These are phyloP conservation scores for Phymastichus coffea DNA, from an alignment of 1,140 invertebrate genomes.

Conservation along the genomic window DNA sequence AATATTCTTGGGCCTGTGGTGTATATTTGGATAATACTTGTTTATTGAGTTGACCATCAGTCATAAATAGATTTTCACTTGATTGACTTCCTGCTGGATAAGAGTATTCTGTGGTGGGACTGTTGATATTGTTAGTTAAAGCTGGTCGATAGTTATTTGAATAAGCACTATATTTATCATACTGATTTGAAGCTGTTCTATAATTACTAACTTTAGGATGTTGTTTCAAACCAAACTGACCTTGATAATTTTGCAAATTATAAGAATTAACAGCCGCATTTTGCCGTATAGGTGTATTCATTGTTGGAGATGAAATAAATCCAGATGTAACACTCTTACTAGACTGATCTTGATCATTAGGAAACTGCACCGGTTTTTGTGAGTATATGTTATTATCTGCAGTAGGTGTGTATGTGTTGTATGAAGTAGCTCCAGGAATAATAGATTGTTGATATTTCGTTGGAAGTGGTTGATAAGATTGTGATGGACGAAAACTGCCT, in stretches of 20 bases:
- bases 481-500: neutral
- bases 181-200: neutral
- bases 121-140: conserved; percentile 42
- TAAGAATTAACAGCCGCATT: conserved; percentile 1
- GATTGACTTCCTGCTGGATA: conserved; percentile 28
- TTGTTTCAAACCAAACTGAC: neutral
- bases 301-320: conserved; percentile 31
- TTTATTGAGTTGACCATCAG: conserved; percentile 29
- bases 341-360: conserved; percentile 32
- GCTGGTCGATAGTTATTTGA: neutral
- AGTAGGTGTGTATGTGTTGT: neutral
- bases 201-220: neutral
- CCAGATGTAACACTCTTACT: too few relatives aligned
- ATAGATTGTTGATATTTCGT: neutral
- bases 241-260: conserved; percentile 15
- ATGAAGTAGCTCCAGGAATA: neutral
- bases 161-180: neutral
- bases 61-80: conserved; percentile 21
- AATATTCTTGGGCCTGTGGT: conserved; percentile 33
- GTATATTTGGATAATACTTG: conserved; percentile 33
- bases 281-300: neutral
- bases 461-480: neutral
- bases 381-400: conserved; percentile 35
- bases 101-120: conserved; percentile 46
- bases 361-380: conserved; percentile 50